phyloP scores from a whole-genome alignment of 92 coral and sea anemone genomes.

The Zoanthus solanderi region DNA sequence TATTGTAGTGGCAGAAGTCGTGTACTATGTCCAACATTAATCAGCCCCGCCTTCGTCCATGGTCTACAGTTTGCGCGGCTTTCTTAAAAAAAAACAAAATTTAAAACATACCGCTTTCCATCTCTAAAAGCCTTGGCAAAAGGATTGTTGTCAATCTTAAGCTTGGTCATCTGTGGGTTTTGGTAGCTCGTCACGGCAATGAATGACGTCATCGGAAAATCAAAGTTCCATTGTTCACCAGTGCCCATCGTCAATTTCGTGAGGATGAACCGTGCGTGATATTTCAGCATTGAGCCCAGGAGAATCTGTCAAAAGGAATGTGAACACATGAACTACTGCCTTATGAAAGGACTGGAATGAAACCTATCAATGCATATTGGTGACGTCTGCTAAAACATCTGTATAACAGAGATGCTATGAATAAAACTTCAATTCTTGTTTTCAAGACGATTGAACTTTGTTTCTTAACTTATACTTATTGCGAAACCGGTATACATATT shows the following conservation, averaged over 20 bases:
- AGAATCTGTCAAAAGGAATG: slow-evolving; percentile 64
- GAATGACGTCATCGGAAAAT: slow-evolving; percentile 93
- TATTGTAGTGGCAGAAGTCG: too few relatives aligned
- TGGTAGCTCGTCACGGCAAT: slow-evolving; percentile 95
- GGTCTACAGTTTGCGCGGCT: too few relatives aligned
- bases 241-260: slow-evolving; percentile 77
- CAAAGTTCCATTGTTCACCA: slow-evolving; percentile 86
- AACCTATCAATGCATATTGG: too few relatives aligned
- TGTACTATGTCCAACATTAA: too few relatives aligned
- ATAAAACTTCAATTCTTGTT: too few relatives aligned
- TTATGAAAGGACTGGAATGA: not conserved
- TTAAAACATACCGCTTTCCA: slow-evolving; percentile 66
- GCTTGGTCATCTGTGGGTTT: slow-evolving; percentile 79
- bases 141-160: slow-evolving; percentile 94
- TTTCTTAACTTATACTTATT: too few relatives aligned
- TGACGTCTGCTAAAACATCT: too few relatives aligned
- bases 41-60: not conserved
- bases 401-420: too few relatives aligned
- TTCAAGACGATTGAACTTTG: too few relatives aligned
- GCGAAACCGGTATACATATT: too few relatives aligned
- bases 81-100: not conserved
- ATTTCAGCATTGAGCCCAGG: slow-evolving; percentile 83
- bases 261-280: slow-evolving; percentile 76
- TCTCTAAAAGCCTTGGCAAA: slow-evolving; percentile 85
- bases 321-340: not conserved